Evolutionary conservation across 2,888 invertebrate genomes (phyloP), one percentile per base, ranked within the genome.

Genomic region (Pegoplata infirma): DNA sequence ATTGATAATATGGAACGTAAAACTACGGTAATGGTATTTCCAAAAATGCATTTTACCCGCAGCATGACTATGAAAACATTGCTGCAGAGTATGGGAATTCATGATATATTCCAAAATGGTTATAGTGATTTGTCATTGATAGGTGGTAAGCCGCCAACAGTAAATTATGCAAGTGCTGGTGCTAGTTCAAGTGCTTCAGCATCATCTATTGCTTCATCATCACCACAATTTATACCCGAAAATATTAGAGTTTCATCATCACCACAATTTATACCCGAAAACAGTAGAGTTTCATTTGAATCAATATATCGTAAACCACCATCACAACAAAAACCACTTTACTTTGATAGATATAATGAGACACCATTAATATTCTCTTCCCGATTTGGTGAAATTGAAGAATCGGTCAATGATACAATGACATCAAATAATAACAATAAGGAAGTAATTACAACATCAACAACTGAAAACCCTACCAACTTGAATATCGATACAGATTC

Each of bases 31-130:
- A 89, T 94, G 2, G 86, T 94, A 0, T 90, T 92, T 32, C 96
- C 96, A 0, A 94, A 93, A 86, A 93, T 96, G 93, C 92, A 93
- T 82, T 88, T 96, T 1, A 91, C 92, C 77, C 92, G 91, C 55
- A 91, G 90, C 0, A 83, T 92, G 2, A 91, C 91, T 81, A 86
- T 95, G 47, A 92, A 91, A 72, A 80, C 89, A 0, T 83, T 92
- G 0, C 88, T 96, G 3, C 87, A 91, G 80, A 84, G 87, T 2
- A 85, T 95, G 71, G 94, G 94, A 0, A 85, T 95, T 0, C 85
- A 86, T 1, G 91, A 93, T 0, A 89, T 96, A 76, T 96, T 96
- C 85, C 86, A 90, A 74, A 91, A 92, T 0, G 81, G 81, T 0
- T 85, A 89, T 61, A 93, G 94, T 0, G 94, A 95, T 88, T 91